Base-by-base conservation (phyloP, 1,140 invertebrate species). In the Micrasema minimum region DNA sequence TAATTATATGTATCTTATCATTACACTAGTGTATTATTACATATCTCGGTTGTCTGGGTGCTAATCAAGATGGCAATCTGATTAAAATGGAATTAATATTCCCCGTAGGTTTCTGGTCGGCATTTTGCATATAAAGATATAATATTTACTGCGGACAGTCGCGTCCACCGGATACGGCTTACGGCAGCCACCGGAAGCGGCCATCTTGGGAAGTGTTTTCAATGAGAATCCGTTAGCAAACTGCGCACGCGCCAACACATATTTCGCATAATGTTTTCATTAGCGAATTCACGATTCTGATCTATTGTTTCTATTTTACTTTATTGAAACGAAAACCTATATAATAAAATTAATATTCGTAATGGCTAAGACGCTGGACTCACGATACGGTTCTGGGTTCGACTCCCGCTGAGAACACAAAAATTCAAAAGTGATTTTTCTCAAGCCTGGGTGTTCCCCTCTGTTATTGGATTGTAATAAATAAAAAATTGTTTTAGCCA, bases 121-220 rank as follows among this genome's bases (percentile, higher is more conserved):
- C 50, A 51, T 51, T 51, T 51, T 51, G 50, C 50, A 51, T 51
- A 51, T 51, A n/a, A n/a, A n/a, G n/a, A n/a, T n/a, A n/a, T n/a
- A n/a, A n/a, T n/a, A n/a, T n/a, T n/a, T 51, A n/a, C 50, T 18
- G 26, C 18, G 20, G 48, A 51, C 48, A 20, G 48, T n/a, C 48
- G 50, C 50, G 50, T 51, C 50, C 50, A 51, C 50, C 50, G 50
- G 50, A 51, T 23, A 23, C n/a, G n/a, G n/a, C n/a, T n/a, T n/a
- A 12, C 50, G 50, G 50, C 12, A 22, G 18, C 50, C 50, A 22
- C 18, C 50, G 50, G 50, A 51, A 22, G 20, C 48, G 50, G 18
- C 50, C 20, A 23, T 12, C 26, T 26, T 2, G 50, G 50, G 18
- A 9, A 18, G 50, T 22, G 50, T 51, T 51, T 51, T 51, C 50